Conservation (phyloP, 2,113 vertebrate genomes). For the Maccullochella peelii region DNA sequence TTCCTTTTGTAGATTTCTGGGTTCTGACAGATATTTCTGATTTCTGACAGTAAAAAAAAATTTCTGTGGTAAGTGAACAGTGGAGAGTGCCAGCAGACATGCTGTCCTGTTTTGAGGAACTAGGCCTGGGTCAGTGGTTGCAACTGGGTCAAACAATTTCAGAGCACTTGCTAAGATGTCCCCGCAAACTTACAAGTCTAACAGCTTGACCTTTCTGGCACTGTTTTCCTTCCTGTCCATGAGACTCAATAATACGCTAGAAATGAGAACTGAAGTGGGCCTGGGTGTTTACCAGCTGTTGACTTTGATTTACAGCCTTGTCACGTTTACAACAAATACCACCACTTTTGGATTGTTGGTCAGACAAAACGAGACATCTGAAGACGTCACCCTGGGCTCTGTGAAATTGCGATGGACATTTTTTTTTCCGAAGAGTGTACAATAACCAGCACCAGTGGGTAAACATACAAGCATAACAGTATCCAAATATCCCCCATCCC, state of each 20-base stretch:
- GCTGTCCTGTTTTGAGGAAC: conserved; percentile 51
- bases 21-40: conserved; percentile 40
- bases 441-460: too few relatives aligned
- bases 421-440: neutral
- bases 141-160: conserved; percentile 49
- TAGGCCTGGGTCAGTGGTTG: conserved; percentile 41
- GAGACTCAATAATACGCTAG: conserved; percentile 4
- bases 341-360: neutral
- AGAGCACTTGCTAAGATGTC: conserved; percentile 34
- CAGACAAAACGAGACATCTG: neutral
- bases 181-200: conserved; percentile 5
- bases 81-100: conserved; percentile 16
- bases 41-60: conserved; percentile 15
- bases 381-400: neutral
- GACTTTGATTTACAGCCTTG: conserved; percentile 21
- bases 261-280: conserved; percentile 11
- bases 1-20: conserved; percentile 43
- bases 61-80: conserved; percentile 33
- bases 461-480: too few relatives aligned
- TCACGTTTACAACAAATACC: conserved; percentile 33
- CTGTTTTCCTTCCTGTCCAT: conserved; percentile 7
- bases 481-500: too few relatives aligned
- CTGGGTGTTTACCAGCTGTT: conserved; percentile 24
- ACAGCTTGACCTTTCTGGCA: conserved; percentile 7
- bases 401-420: neutral